Base-by-base conservation (phyloP, 2,888 invertebrate genomes). In the Sarcophaga rosellei region DNA sequence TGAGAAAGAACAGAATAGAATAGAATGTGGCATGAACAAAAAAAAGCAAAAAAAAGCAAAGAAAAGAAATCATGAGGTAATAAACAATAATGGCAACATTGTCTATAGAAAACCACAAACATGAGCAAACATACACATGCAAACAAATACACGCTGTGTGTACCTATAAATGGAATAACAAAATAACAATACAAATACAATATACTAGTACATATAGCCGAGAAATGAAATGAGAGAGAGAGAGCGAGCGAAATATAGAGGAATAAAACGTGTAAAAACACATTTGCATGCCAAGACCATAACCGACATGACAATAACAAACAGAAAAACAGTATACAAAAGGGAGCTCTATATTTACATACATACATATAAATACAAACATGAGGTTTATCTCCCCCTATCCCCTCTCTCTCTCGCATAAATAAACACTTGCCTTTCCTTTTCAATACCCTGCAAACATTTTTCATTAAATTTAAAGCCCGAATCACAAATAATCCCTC, bases 301-400 rank as follows among this genome's bases (percentile, higher is more conserved):
- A 85, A 77, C 81, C 77, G 80, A 85, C 76, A 85, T 77, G 73
- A 77, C 77, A 85, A 85, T 73, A 77, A 85, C 69, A 73, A 72
- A 69, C 69, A 69, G 35, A 35, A 35, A 20, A 70, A 75, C 44
- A 44, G 21, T 61, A 72, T 72, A 66, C 65, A 70, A 80, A 84
- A 80, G 59, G 74, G n/a, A 76, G 47, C 66, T 73, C 57, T 81
- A 63, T 23, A 80, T 72, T 65, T 66, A 70, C 68, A 66, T 68
- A 73, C 47, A 80, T 21, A 70, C 59, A 75, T 44, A 62, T 15
- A 35, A 12, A 62, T 35, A 61, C 15, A 63, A 6, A 63, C 62
- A 75, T 35, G 35, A 35, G 10, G 35, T 35, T 8, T 35, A 25
- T 25, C 25, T 25, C 4, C 25, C 2, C 23, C 23, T 5, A 3